These are phyloP conservation scores for Entelurus aequoreus DNA, from an alignment of 2,113 vertebrate species.

Conservation along the genomic window DNA sequence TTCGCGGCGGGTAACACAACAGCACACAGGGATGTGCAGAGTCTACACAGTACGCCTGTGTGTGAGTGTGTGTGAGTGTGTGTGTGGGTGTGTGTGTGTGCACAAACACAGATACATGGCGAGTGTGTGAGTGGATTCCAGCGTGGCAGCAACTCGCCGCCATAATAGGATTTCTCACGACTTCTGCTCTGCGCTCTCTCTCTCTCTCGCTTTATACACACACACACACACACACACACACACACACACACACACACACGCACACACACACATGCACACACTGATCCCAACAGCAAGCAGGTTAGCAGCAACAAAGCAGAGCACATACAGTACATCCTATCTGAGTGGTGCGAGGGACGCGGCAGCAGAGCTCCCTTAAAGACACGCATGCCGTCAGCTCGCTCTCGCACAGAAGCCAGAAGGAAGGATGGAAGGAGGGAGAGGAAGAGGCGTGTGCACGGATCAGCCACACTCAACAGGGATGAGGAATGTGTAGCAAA, in stretches of 20 bases:
- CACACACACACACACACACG: constrained; percentile 44
- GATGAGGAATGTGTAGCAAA: constrained; percentile 52
- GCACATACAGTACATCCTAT: constrained; percentile 50
- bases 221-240: constrained; percentile 13
- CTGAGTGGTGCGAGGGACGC: constrained; percentile 58
- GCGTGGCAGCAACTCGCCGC: constrained; percentile 63
- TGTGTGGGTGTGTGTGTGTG: background rate
- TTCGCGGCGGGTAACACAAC: constrained; percentile 64
- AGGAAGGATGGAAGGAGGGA: constrained; percentile 15
- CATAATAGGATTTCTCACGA: constrained; percentile 72
- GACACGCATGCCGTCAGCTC: constrained; percentile 50
- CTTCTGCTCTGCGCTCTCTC: constrained; percentile 29
- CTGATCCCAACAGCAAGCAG: constrained; percentile 59
- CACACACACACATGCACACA: constrained; percentile 44
- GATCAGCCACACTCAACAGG: constrained; percentile 52
- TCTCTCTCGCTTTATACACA: constrained; percentile 3
- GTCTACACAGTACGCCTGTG: constrained; percentile 45
- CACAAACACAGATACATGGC: constrained; percentile 52
- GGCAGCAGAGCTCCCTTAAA: constrained; percentile 56
- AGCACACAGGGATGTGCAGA: constrained; percentile 55
- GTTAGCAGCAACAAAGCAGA: constrained; percentile 63
- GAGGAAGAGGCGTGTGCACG: constrained; percentile 27
- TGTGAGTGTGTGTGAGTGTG: constrained; percentile 28
- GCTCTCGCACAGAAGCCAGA: constrained; percentile 39
- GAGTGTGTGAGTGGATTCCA: constrained; percentile 73